Base-by-base conservation (phyloP, 1,140 invertebrate genomes). In the Eupeodes corollae region DNA sequence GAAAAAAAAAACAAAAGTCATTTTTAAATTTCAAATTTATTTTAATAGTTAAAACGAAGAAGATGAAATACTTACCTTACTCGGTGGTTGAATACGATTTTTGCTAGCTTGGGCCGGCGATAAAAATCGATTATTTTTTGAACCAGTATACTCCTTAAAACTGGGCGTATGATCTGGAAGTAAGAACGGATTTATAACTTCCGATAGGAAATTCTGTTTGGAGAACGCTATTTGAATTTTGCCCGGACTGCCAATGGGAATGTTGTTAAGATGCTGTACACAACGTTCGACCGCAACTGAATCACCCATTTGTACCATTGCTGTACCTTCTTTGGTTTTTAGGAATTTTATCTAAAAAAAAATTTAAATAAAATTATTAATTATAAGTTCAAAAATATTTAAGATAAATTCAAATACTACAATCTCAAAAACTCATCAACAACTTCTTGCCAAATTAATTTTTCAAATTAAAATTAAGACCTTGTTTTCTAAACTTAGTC, bases 241-340 rank as follows among this genome's bases (percentile, higher is more conserved):
- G 42, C 74, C 73, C 48, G 73, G 58, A 57, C 51, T 75, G 33
- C 75, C 93, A 54, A 96, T 84, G 47, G 82, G 83, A 52, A 86
- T 82, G 64, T 94, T 91, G 74, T 97, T 96, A 44, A 99, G 77
- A 70, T 97, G 91, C 57, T 89, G 86, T 42, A 99, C 84, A 64
- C 88, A 92, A 56, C 93, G 75, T 69, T 97, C 91, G 3, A 97
- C 91, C 8, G 93, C 88, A 41, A 91, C 78, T n/a, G 81, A 79
- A 69, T 97, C 92, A 12, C 93, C 93, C 91, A 99, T 94, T 69
- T 99, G 93, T 49, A 98, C 88, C 94, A 99, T 99, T n/a, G 94
- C 94, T 47, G 93, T 95, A 44, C 95, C 95, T 64, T 97, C 92
- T 74, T 98, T 98, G 46, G 90, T 96, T 74, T 96, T 97, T 68